Evolutionary conservation across 2,888 invertebrate species (phyloP).

Genomic region (Sesamia inferens): DNA sequence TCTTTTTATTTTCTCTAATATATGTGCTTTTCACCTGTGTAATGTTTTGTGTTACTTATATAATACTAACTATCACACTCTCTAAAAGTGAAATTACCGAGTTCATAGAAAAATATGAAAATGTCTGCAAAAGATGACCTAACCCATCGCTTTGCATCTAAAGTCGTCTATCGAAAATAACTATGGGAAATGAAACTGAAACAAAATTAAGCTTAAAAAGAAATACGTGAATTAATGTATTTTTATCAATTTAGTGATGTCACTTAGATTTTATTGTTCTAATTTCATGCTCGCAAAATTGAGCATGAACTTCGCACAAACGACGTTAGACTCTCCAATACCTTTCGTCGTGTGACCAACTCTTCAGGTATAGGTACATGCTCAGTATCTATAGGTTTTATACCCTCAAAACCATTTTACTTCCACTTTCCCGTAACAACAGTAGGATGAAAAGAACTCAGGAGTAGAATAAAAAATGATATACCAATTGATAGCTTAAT

Average conservation of each 20-base stretch:
- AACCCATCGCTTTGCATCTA: neutral
- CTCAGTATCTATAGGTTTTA: too few relatives aligned
- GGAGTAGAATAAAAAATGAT: too few relatives aligned
- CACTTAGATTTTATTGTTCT: neutral
- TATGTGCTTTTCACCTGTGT: constrained; percentile 46
- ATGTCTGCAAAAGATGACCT: neutral
- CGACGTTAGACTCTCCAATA: too few relatives aligned
- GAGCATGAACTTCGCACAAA: neutral
- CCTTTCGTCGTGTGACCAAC: too few relatives aligned
- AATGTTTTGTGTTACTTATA: constrained; percentile 7
- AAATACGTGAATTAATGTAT: neutral
- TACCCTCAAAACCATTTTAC: too few relatives aligned
- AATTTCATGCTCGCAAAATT: neutral
- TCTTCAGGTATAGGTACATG: too few relatives aligned
- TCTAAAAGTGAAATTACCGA: neutral
- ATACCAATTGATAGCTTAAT: too few relatives aligned
- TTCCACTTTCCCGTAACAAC: too few relatives aligned
- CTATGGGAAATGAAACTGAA: too few relatives aligned
- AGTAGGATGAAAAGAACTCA: too few relatives aligned
- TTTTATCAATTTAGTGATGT: neutral
- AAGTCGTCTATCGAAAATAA: too few relatives aligned
- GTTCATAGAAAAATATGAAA: neutral
- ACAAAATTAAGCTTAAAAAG: neutral
- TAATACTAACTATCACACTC: neutral
- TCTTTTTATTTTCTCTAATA: constrained; percentile 38